phyloP scores from a whole-genome alignment of 2,113 vertebrate species.

The Bubo scandiacus region DNA sequence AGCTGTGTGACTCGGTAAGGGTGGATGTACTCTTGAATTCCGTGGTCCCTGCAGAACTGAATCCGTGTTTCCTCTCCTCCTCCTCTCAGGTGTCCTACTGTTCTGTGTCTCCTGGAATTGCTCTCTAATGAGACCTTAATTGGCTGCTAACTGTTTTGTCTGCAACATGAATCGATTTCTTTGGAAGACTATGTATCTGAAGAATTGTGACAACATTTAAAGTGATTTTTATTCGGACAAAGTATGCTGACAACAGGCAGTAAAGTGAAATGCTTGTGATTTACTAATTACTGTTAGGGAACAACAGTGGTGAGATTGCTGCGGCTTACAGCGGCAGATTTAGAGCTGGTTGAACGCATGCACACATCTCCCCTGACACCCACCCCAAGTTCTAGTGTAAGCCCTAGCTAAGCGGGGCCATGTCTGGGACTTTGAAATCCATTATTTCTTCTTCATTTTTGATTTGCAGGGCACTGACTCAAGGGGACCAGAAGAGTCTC shows the following conservation, averaged over 20 bases:
- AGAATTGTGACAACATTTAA: neutral
- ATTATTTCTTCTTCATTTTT: neutral
- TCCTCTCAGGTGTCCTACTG: neutral
- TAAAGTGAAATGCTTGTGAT: neutral
- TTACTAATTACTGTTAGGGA: neutral
- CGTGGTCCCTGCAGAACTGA: neutral
- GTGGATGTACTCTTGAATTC: neutral
- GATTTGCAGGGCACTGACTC: neutral
- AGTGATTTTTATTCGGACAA: neutral
- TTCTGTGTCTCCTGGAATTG: neutral
- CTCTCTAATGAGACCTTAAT: constrained; percentile 41
- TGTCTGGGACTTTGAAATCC: neutral
- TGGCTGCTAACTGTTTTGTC: constrained; percentile 22
- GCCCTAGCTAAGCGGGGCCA: neutral
- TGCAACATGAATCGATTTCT: neutral
- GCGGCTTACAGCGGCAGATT: neutral
- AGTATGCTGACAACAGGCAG: neutral
- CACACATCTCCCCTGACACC: rapidly evolving
- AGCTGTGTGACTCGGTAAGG: neutral
- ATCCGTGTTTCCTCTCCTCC: neutral
- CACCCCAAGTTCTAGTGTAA: neutral
- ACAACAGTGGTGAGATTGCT: neutral
- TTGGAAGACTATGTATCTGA: neutral
- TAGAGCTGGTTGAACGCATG: neutral
- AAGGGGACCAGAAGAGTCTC: neutral